These are phyloP conservation scores for Conopomorpha cramerella DNA, from an alignment of 1,140 invertebrate genomes.

Conservation along the genomic window DNA sequence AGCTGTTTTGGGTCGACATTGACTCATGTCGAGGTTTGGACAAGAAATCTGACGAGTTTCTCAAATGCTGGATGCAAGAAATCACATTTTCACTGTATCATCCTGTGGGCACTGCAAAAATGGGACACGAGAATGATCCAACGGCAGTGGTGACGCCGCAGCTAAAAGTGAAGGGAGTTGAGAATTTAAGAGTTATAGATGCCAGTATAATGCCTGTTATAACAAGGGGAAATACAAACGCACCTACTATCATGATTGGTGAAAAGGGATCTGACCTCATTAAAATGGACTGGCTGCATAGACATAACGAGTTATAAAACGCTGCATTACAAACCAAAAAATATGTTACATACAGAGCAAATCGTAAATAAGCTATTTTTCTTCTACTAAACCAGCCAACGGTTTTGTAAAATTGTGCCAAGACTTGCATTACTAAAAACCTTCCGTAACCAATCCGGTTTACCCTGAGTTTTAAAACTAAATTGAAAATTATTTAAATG, in stretches of 20 bases:
- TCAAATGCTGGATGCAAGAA: slow-evolving; percentile 46
- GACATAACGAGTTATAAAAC: slow-evolving; percentile 5
- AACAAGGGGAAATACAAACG: slow-evolving; percentile 71
- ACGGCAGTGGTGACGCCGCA: slow-evolving; percentile 66
- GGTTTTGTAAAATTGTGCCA: too few relatives aligned
- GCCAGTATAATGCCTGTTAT: slow-evolving; percentile 75
- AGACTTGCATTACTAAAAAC: too few relatives aligned
- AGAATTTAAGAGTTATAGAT: slow-evolving; percentile 68
- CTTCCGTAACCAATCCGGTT: too few relatives aligned
- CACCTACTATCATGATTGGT: slow-evolving; percentile 71
- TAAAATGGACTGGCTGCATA: slow-evolving; percentile 53
- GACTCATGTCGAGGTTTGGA: slow-evolving; percentile 33
- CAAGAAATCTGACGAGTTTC: slow-evolving; percentile 56
- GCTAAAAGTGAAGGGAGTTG: slow-evolving; percentile 64
- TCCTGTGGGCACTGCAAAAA: slow-evolving; percentile 67
- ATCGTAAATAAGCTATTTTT: too few relatives aligned
- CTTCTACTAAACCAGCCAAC: too few relatives aligned
- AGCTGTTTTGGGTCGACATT: slow-evolving; percentile 34
- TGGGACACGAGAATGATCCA: slow-evolving; percentile 64
- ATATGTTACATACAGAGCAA: too few relatives aligned
- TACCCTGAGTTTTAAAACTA: too few relatives aligned
- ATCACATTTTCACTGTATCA: slow-evolving; percentile 65
- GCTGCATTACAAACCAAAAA: too few relatives aligned
- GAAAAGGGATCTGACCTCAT: slow-evolving; percentile 72
- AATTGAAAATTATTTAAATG: too few relatives aligned